Base-by-base conservation (phyloP, 1,140 invertebrate species). In the Uloborus diversus region DNA sequence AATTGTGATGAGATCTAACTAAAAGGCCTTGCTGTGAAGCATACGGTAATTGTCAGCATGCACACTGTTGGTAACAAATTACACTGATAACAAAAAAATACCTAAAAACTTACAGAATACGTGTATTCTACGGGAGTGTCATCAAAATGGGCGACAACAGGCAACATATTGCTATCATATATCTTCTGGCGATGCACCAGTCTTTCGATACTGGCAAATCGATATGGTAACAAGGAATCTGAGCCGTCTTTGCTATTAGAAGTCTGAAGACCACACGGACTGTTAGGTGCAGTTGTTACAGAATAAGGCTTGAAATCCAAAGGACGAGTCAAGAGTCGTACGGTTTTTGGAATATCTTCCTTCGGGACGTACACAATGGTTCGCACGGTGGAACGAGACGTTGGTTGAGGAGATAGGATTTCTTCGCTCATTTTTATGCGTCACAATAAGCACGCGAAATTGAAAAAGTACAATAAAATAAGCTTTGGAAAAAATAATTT, bases 141-240 rank as follows among this genome's bases (percentile, higher is more conserved):
- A 5, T 79, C 76, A 14, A 79, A 79, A 32, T 79, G 49, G 3
- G 76, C 76, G 14, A 69, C 56, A 3, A 80, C 78, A 0, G 78
- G 78, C 17, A 70, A 14, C 20, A 13, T 23, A 11, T 17, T 27
- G 47, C 25, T 65, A 61, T 80, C 84, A 51, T 85, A 90, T 81
- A 92, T 90, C 82, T 92, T 89, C 84, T 93, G 92, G 51, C 92
- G 88, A 9, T 92, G 87, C 20, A 91, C 91, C 80, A 93, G 87
- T 82, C 91, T 89, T 83, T 93, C 92, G 13, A 92, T 87, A 84
- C 92, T 92, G 17, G 92, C 91, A 59, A 86, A 84, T 71, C 92
- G 87, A 79, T 90, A 87, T 0, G 65, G 59, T 25, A 61, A 57
- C 1, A 69, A 42, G 7, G 76, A 59, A 17, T 23, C 33, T 14